Conservation (phyloP, 2,113 vertebrate genomes). For the Microtus oregoni region DNA sequence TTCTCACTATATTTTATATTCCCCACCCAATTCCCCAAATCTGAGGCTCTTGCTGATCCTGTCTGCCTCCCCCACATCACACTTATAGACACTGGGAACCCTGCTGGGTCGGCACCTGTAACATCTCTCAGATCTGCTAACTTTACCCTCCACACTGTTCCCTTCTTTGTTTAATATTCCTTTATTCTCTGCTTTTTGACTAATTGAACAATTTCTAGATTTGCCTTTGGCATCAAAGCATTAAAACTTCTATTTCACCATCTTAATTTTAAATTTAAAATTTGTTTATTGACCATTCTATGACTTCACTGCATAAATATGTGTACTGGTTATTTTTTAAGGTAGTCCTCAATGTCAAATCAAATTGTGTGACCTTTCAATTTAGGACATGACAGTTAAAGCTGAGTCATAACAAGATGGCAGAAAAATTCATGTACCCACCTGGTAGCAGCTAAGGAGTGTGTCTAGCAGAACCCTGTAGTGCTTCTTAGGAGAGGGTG, state of each 20-base stretch:
- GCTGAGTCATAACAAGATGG: neutral
- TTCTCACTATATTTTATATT: too few species aligned
- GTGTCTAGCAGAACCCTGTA: neutral
- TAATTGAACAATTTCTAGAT: neutral
- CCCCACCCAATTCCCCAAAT: neutral
- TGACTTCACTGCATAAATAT: neutral
- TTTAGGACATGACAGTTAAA: too few species aligned
- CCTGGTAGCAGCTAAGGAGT: fast-evolving
- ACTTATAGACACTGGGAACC: neutral
- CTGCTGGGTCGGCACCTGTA: neutral
- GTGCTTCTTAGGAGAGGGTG: neutral
- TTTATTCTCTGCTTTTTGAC: neutral
- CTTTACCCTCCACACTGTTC: neutral
- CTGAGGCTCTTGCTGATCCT: neutral
- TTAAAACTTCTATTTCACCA: neutral
- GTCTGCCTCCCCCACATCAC: too few species aligned
- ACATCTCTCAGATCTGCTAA: neutral
- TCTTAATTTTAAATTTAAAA: neutral
- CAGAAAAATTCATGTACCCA: neutral
- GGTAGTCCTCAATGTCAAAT: neutral
- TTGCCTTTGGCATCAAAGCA: neutral
- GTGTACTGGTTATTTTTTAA: neutral
- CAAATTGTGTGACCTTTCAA: neutral
- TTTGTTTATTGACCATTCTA: neutral
- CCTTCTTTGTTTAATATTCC: too few species aligned